These are phyloP conservation scores for Lipophrys pholis DNA, from an alignment of 2,113 vertebrate species.

Conservation along the genomic window DNA sequence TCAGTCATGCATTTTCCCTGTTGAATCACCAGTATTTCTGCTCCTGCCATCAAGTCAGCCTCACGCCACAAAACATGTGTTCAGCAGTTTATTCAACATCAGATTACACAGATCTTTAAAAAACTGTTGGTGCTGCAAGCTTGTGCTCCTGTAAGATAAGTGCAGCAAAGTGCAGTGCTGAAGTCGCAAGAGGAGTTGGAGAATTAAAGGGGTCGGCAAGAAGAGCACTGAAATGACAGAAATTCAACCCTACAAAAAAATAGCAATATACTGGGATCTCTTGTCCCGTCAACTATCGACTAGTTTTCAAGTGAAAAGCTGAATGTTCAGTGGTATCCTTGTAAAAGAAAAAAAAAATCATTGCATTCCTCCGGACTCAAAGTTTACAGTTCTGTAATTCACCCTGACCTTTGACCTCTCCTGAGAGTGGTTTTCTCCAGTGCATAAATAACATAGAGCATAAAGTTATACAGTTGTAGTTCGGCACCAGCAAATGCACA, in stretches of 20 bases:
- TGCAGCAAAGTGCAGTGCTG: slow-evolving; percentile 5
- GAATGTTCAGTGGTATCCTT: slow-evolving; percentile 18
- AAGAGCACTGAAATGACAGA: neutral
- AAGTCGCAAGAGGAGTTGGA: neutral
- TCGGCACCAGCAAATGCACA: slow-evolving; percentile 1
- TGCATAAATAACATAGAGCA: slow-evolving; percentile 10
- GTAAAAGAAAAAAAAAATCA: slow-evolving; percentile 9
- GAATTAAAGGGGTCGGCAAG: slow-evolving; percentile 6
- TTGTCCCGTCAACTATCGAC: neutral
- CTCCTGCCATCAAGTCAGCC: slow-evolving; percentile 38
- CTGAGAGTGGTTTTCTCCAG: slow-evolving; percentile 5
- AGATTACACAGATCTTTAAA: slow-evolving; percentile 58
- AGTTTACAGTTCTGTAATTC: slow-evolving; percentile 15
- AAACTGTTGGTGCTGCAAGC: slow-evolving; percentile 48
- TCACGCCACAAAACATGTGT: slow-evolving; percentile 39
- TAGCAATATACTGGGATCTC: neutral
- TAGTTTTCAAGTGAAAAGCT: slow-evolving; percentile 19
- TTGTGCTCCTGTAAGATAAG: slow-evolving; percentile 56
- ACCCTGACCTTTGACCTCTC: slow-evolving; percentile 42
- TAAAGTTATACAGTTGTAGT: slow-evolving; percentile 25
- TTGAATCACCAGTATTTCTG: slow-evolving; percentile 55
- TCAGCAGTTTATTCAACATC: slow-evolving; percentile 62
- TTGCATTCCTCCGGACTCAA: slow-evolving; percentile 14
- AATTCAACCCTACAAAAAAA: neutral
- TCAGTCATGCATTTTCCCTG: slow-evolving; percentile 7